phyloP scores from a whole-genome alignment of 2,888 invertebrate species.

The Philereme transversata region DNA sequence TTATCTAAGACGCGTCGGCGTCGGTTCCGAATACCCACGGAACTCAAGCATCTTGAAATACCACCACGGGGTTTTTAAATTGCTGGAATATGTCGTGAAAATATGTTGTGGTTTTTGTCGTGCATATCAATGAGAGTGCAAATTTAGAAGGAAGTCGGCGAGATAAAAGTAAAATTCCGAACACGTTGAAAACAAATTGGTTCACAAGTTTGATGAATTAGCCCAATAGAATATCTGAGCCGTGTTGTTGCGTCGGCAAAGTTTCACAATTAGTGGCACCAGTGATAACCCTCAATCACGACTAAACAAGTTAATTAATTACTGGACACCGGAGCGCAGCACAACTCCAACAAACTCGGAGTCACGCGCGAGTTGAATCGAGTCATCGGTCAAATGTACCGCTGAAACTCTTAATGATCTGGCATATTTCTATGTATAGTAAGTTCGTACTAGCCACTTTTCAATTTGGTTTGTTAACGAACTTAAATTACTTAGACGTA shows the following conservation, averaged over 20 bases:
- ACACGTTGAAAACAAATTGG: background rate
- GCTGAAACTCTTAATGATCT: constrained; percentile 12
- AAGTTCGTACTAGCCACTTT: no score
- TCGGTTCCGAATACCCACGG: constrained; percentile 35
- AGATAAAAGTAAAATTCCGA: background rate
- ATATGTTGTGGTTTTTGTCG: constrained; percentile 26
- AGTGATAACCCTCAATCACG: constrained; percentile 58
- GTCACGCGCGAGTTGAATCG: constrained; percentile 30
- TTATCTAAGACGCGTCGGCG: constrained; percentile 46
- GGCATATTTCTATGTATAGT: background rate
- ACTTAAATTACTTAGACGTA: no score
- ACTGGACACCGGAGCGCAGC: constrained; percentile 53
- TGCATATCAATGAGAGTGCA: constrained; percentile 28
- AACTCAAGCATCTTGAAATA: constrained; percentile 31
- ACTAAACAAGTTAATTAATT: constrained; percentile 70
- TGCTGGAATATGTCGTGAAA: constrained; percentile 27
- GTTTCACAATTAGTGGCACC: constrained; percentile 64
- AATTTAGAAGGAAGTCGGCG: background rate
- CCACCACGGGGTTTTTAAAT: constrained; percentile 33
- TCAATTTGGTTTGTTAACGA: no score
- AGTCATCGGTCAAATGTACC: constrained; percentile 14
- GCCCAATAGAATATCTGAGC: constrained; percentile 13
- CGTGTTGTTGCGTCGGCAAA: constrained; percentile 44
- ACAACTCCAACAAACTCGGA: constrained; percentile 30
- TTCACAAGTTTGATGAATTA: constrained; percentile 22